Evolutionary conservation across 2,797 vertebrate species (phyloP), one percentile per base, ranked within the genome.

Genomic region (Monodelphis domestica): DNA sequence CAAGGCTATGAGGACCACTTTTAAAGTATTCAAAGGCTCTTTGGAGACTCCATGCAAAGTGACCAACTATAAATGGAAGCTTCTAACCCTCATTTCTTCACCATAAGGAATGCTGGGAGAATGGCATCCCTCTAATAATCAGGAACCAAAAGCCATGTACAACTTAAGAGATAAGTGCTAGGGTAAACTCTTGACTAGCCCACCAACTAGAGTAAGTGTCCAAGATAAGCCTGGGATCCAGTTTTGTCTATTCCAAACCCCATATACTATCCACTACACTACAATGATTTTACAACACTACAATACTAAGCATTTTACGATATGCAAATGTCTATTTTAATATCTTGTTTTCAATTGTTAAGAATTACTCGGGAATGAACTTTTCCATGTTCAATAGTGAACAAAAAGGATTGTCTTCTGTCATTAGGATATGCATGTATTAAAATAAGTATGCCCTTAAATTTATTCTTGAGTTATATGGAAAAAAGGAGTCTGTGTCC

Each of bases 401-500:
- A 54, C n/a, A 63, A 24, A 28, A 45, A n/a, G 15, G 17, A 28
- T 51, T 2, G 17, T 90, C 11, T 33, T 95, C n/a, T 11, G 6
- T 45, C 45, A 45, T 24, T 56, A n/a, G 53, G 52, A 54, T 56
- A 53, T 91, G 28, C 6, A 6, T 38, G 57, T 88, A 53, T 56
- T 84, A 38, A 11, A 38, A 26, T 84, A 70, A 51, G 30, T 59
- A 50, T 52, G 54, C 59, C n/a, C 53, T 12, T 59, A 53, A 92
- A 33, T 55, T 33, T 55, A 53, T n/a, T 55, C 59, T 54, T 87
- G 53, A 56, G 91, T 54, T 38, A 92, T 54, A 89, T 56, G 51
- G 63, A 53, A 92, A 89, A 94, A 92, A 87, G n/a, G 92, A 95
- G 54, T 21, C 12, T 90, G 50, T n/a, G 91, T 91, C 38, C 91